phyloP scores from a whole-genome alignment of 1,140 invertebrate genomes.

The Drosophila kepulauana region DNA sequence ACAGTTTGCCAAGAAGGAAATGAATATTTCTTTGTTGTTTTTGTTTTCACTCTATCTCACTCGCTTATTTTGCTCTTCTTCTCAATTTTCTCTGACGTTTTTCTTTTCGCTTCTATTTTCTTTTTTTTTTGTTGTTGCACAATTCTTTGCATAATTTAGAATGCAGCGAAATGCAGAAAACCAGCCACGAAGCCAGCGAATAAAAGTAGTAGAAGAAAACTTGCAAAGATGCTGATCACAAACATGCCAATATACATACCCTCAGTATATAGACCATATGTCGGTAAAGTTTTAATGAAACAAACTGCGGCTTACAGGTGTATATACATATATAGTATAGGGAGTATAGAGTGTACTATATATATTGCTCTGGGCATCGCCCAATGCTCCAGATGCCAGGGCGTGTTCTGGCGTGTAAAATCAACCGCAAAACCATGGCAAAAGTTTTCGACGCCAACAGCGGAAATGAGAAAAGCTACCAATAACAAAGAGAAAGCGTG shows the following conservation, averaged over 20 bases:
- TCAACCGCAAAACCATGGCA: conserved; percentile 62
- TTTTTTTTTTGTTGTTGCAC: neutral
- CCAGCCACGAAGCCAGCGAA: neutral
- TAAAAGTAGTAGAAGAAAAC: conserved; percentile 30
- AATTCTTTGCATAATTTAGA: conserved; percentile 71
- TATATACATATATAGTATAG: neutral
- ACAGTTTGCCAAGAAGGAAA: conserved; percentile 65
- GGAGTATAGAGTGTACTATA: neutral
- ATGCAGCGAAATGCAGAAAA: conserved; percentile 64
- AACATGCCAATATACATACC: conserved; percentile 49
- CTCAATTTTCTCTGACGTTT: conserved; percentile 2
- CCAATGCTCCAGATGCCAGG: conserved; percentile 34
- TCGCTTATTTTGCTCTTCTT: neutral
- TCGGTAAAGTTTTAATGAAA: conserved; percentile 80
- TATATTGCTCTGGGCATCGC: conserved; percentile 25
- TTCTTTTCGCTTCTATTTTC: conserved; percentile 6
- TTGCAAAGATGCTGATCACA: conserved; percentile 70
- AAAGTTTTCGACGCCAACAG: conserved; percentile 40
- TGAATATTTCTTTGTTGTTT: conserved; percentile 54
- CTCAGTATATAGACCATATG: conserved; percentile 44
- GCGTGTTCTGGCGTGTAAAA: conserved; percentile 64
- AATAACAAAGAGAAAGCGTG: conserved; percentile 14
- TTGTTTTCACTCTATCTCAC: conserved; percentile 21
- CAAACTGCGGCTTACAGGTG: conserved; percentile 60
- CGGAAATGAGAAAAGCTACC: conserved; percentile 74